Evolutionary conservation across 2,113 vertebrate genomes (phyloP).

Genomic region (Tinamus guttatus): DNA sequence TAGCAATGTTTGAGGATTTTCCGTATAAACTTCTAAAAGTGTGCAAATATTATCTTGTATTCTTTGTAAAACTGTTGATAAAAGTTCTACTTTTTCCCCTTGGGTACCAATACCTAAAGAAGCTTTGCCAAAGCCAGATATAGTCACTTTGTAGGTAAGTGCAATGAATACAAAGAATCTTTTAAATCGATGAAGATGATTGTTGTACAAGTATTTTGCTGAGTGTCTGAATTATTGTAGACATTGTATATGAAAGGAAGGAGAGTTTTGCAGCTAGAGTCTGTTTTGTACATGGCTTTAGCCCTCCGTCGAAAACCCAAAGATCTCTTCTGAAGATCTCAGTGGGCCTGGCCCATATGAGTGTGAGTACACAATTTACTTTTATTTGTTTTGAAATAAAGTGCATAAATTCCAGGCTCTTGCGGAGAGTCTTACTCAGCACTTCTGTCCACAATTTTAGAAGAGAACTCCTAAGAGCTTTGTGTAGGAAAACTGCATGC

Average conservation of each 20-base stretch:
- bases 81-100: neutral
- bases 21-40: neutral
- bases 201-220: conserved; percentile 18
- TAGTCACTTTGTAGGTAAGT: neutral
- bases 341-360: conserved; percentile 71
- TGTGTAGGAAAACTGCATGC: conserved; percentile 37
- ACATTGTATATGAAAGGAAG: neutral
- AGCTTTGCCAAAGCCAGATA: conserved; percentile 1
- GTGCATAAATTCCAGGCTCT: conserved; percentile 65
- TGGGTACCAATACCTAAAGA: neutral
- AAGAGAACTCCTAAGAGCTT: conserved; percentile 26
- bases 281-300: conserved; percentile 35
- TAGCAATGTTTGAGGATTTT: neutral
- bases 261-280: conserved; percentile 32
- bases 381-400: conserved; percentile 65
- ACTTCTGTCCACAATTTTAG: conserved; percentile 62
- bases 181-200: neutral
- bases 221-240: neutral
- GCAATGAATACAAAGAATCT: neutral
- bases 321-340: conserved; percentile 58
- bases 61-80: neutral
- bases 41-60: neutral
- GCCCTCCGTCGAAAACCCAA: conserved; percentile 59
- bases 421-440: conserved; percentile 53
- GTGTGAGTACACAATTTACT: conserved; percentile 66